Base-by-base conservation (phyloP, 2,888 invertebrate species). In the Netelia virgata region DNA sequence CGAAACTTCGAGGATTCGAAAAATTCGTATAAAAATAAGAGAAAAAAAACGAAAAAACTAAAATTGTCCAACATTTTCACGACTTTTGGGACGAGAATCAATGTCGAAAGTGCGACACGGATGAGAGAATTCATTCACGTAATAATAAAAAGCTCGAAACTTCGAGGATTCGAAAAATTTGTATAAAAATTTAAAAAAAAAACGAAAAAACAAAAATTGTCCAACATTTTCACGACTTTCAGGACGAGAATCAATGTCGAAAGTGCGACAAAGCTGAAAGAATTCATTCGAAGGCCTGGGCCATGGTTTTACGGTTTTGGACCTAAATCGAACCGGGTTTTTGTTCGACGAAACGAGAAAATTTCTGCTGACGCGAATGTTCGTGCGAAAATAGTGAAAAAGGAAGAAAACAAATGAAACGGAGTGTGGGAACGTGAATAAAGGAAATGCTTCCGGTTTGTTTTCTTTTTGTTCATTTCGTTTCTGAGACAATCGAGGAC, bases 331-430 rank as follows among this genome's bases (percentile, higher is more conserved):
- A 20, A 50, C 14, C 18, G 57, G 36, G 36, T 36, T 57, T 28
- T 41, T 18, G 50, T 64, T n/a, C 50, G 36, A 18, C 10, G 53
- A 53, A 63, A 63, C 64, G 36, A 61, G 50, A 64, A 64, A 18
- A 74, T 74, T 74, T 74, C 18, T 47, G 47, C 73, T 73, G 73
- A 61, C 47, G 28, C 8, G 50, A 53, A 28, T 53, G 28, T 53
- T 11, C 28, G 20, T 59, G 61, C 36, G 36, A 64, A 16, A 9
- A 41, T 59, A n/a, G 36, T 36, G 36, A 36, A 61, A 50, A 53
- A n/a, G 6, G 10, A 47, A n/a, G 41, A 20, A 61, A 61, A 20
- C 53, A 59, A 77, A 61, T 59, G 28, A 11, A 47, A 18, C 18
- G 3, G 14, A 18, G 59, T 18, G 59, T 36, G 47, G n/a, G 28